These are phyloP conservation scores for Cydia splendana DNA, from an alignment of 1,140 invertebrate species.

Conservation along the genomic window DNA sequence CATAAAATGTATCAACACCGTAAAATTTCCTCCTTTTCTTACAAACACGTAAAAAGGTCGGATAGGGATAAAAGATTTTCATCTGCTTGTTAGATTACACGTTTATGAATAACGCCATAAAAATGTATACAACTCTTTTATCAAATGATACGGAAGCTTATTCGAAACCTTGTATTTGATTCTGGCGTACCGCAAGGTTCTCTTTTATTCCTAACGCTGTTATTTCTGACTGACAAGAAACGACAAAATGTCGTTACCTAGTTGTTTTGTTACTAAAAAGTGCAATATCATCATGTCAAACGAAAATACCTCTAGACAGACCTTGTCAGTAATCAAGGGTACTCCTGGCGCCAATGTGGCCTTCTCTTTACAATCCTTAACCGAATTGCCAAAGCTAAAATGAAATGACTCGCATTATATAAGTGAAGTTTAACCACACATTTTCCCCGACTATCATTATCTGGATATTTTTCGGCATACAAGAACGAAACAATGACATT, in stretches of 20 bases:
- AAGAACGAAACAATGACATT: neutral
- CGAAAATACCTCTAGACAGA: constrained; percentile 6
- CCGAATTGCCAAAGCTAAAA: neutral
- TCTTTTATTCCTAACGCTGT: neutral
- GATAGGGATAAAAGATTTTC: no score
- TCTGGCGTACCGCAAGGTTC: neutral
- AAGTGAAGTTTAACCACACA: neutral
- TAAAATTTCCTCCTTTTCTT: no score
- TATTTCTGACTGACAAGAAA: neutral
- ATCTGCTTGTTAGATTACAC: no score
- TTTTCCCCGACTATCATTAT: neutral
- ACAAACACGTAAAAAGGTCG: no score
- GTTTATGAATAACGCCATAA: neutral
- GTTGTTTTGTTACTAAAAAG: neutral
- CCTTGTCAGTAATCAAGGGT: constrained; percentile 5
- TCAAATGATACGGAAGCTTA: no score
- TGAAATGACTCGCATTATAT: neutral
- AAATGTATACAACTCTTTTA: neutral
- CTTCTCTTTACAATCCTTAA: constrained; percentile 11
- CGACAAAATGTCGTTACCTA: no score
- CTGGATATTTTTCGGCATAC: neutral
- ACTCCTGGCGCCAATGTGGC: constrained; percentile 3
- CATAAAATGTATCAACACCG: no score
- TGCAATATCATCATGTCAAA: constrained; percentile 1
- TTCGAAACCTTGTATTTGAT: neutral